phyloP scores from a whole-genome alignment of 2,113 vertebrate genomes.

The Caloenas nicobarica region DNA sequence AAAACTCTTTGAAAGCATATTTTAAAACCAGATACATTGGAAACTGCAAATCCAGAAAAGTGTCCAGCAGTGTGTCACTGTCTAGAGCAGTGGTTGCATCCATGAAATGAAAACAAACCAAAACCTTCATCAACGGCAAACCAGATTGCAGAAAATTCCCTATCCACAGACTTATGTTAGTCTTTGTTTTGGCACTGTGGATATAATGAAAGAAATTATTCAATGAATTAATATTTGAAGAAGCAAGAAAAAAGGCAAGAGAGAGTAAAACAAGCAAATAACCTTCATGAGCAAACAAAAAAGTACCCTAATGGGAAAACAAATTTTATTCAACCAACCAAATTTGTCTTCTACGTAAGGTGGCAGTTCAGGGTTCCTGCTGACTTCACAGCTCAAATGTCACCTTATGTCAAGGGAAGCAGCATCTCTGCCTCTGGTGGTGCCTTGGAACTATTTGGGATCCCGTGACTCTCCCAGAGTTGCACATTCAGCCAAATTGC shows the following conservation, averaged over 20 bases:
- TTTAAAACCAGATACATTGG: not conserved
- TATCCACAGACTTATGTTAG: not conserved
- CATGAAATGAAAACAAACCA: not conserved
- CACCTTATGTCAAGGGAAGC: not conserved
- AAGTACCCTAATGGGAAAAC: not conserved
- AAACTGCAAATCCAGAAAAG: not conserved
- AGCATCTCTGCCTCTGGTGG: not conserved
- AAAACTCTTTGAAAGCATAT: not conserved
- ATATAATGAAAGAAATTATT: not conserved
- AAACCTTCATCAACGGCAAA: not conserved
- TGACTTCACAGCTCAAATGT: not conserved
- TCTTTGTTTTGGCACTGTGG: not conserved
- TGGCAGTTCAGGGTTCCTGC: not conserved
- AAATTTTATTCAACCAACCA: not conserved
- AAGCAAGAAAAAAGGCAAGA: not conserved
- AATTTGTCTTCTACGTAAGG: not conserved
- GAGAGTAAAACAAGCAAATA: not conserved
- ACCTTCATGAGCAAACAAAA: not conserved
- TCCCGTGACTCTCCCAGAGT: not conserved
- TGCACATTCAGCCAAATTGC: rapidly evolving
- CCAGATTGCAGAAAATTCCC: not conserved
- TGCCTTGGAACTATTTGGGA: not conserved
- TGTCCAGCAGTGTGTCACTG: not conserved
- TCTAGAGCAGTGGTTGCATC: not conserved
- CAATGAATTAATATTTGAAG: not conserved